Percentiles rank a stretch among this genome's conserved stretches.
Evolutionary conservation across 2,888 invertebrate genomes (phyloP).

Genomic region (Hydrotaea cyrtoneurina): DNA sequence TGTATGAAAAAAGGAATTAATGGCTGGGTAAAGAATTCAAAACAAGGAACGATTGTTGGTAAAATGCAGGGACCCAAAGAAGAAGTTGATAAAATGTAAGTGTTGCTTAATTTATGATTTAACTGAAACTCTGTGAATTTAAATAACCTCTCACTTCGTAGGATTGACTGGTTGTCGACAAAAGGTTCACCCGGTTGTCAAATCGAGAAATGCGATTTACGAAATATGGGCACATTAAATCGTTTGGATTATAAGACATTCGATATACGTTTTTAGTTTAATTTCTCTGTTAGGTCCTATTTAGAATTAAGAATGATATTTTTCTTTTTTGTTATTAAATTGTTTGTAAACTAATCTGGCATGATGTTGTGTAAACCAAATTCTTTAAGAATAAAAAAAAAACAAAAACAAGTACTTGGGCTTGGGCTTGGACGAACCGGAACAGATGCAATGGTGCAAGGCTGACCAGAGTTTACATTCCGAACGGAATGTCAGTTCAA

Average conservation of each 20-base stretch:
- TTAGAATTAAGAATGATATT: constrained; percentile 57
- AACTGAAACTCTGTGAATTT: too few relatives aligned
- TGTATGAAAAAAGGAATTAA: constrained; percentile 87
- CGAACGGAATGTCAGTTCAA: too few relatives aligned
- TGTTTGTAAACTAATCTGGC: constrained; percentile 38
- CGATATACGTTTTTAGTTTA: constrained; percentile 88
- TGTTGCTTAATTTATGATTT: constrained; percentile 66
- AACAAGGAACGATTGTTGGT: constrained; percentile 92
- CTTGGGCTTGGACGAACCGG: too few relatives aligned
- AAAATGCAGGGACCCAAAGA: constrained; percentile 92
- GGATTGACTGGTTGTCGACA: constrained; percentile 91
- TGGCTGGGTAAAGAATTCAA: constrained; percentile 97
- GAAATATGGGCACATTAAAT: constrained; percentile 89
- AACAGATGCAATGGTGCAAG: too few relatives aligned
- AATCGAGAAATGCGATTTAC: constrained; percentile 90
- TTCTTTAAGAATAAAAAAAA: constrained; percentile 10
- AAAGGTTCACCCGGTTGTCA: constrained; percentile 92
- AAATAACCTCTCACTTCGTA: constrained; percentile 74
- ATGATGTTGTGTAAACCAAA: constrained; percentile 26
- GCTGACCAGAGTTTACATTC: too few relatives aligned
- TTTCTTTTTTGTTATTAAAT: constrained; percentile 35
- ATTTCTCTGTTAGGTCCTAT: constrained; percentile 31
- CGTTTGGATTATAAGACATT: constrained; percentile 86
- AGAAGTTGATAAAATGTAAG: constrained; percentile 92
- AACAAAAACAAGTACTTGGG: neutral